A percentile compares a stretch with the other conserved stretches of the same genome.
phyloP scores from a whole-genome alignment of 2,113 vertebrate genomes.

The Trochalopteron elliotii region DNA sequence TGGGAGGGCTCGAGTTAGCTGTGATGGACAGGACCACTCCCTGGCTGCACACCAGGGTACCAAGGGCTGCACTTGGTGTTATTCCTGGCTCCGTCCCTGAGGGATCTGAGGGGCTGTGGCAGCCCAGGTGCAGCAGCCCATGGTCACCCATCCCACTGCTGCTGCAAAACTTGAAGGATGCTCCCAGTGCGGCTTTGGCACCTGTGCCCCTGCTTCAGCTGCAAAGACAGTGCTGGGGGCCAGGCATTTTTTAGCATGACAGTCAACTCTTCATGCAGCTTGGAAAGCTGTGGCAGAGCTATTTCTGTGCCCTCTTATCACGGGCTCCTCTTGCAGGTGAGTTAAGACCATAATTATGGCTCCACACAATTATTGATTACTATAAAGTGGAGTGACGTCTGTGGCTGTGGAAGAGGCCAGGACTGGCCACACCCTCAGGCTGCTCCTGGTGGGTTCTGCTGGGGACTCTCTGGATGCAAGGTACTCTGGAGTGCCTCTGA shows the following conservation, averaged over 20 bases:
- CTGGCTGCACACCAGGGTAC: background rate
- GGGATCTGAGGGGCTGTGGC: background rate
- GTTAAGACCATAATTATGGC: background rate
- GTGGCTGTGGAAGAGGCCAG: background rate
- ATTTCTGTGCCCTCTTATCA: background rate
- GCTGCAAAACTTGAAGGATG: background rate
- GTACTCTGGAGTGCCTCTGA: background rate
- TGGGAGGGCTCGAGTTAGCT: accelerated
- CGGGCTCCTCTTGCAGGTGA: accelerated
- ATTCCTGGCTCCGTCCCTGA: background rate
- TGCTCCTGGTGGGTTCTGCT: background rate
- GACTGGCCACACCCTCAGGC: accelerated
- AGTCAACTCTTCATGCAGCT: background rate
- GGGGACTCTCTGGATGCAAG: background rate
- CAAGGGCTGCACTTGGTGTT: accelerated
- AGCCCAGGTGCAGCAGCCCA: background rate
- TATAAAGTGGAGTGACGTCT: background rate
- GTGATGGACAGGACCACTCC: background rate
- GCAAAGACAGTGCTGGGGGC: background rate
- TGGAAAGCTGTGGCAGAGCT: background rate
- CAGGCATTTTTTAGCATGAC: background rate
- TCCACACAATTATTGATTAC: background rate
- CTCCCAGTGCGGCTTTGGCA: background rate
- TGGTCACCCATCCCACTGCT: background rate
- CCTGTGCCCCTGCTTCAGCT: background rate